Base-by-base conservation (phyloP, 2,797 vertebrate species). In the Mycteria americana region DNA sequence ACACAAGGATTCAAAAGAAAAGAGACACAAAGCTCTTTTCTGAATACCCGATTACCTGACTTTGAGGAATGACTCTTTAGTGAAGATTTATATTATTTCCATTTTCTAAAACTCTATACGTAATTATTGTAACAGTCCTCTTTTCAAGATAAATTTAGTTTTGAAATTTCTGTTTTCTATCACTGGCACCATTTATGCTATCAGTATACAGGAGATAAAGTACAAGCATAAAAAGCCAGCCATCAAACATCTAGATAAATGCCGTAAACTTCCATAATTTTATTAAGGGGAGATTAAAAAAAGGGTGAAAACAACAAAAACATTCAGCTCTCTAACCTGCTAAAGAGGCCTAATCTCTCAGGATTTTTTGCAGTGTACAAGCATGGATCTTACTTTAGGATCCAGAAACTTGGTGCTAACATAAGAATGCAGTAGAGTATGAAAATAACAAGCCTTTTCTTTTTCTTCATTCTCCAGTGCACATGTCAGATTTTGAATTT, bases 391-490 rank as follows among this genome's bases (percentile, higher is more conserved):
- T 72, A 85, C 53, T 79, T 95, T 89, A 54, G 94, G 69, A 94
- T 85, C 35, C 80, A 84, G 69, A 96, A 97, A 97, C 92, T 92
- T 83, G 60, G 54, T 62, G 60, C 89, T 92, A 97, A 98, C 96
- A 80, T 95, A 65, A 94, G 92, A 97, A 97, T 92, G 96, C 96
- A 97, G 93, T 88, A 91, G 92, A 96, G 97, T 97, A 97, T 98
- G 96, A 98, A 98, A 98, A 98, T 98, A 98, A 98, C 68, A 96
- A 98, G 97, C 69, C 90, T 94, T 95, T 93, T 95, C 82, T 88
- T 91, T 75, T 94, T 92, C 85, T 97, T 97, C 93, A 95, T 95
- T 97, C 84, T 96, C 90, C 88, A 96, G 64, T 94, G 97, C 92
- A 97, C 95, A 94, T 62, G 88, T 97, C 96, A 97, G 75, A 93